Base-by-base conservation (phyloP, 2,797 vertebrate species). In the Graptemys geographica region DNA sequence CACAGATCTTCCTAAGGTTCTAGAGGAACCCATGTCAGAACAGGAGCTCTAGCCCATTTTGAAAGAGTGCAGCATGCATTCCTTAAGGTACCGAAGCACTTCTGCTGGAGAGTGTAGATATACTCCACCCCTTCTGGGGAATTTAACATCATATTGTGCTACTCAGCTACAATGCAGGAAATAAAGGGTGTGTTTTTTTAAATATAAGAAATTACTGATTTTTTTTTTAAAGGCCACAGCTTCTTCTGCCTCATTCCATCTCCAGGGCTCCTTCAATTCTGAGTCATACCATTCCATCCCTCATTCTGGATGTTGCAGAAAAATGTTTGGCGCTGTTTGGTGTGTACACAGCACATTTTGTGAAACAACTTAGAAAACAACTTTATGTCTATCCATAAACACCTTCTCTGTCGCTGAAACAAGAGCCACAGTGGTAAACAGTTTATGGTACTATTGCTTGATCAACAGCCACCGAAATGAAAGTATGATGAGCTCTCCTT, bases 361-460 rank as follows among this genome's bases (percentile, higher is more conserved):
- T 91, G 92, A 97, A 89, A 92, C 95, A 93, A 90, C 92, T 95
- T 83, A 91, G 55, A 89, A 93, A 94, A 92, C 59, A 96, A 49
- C 65, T 95, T 96, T 96, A 91, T 97, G 98, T 97, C 97, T 98
- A 97, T 80, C 90, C 91, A 97, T 97, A 98, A 98, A 98, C 97
- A 98, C 0, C 1, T 90, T 81, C 78, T 96, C 94, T 97, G 96
- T 98, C 96, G 88, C 94, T 92, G 62, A 96, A 97, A 98, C 95
- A 98, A 94, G 95, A 98, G 86, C 87, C 96, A 95, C 10, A 59
- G 89, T 95, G 98, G 88, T 98, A 97, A 98, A 96, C 94, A 97
- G 96, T 98, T 98, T 97, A 96, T 52, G 41, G 93, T 96, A 93
- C 92, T 96, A 97, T 97, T 97, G 94, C 96, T 96, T 95, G 94